Base-by-base conservation (phyloP, 1,140 invertebrate species). In the Zophobas atratus region DNA sequence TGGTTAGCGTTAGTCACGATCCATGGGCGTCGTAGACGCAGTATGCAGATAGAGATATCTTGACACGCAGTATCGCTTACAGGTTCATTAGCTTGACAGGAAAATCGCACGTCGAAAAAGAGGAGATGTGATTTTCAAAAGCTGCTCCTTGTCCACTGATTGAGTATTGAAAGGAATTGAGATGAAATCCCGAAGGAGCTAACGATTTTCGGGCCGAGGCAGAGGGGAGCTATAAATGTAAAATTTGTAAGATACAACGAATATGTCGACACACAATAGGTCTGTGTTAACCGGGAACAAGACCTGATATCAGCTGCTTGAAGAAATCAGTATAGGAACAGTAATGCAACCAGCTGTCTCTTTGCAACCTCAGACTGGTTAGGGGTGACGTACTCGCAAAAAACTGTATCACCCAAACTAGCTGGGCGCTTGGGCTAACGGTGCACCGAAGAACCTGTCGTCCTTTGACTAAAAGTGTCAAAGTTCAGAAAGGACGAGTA, bases 381-480 rank as follows among this genome's bases (percentile, higher is more conserved):
- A 73, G 71, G 71, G 70, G 71, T 67, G 71, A 73, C 39, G 71
- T 73, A 73, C 71, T 73, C 71, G 71, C 71, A 73, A 73, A 73
- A 73, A 73, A 73, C 33, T 73, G 63, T 70, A 70, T 43, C 63
- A 63, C 57, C 57, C 57, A 38, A 63, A 63, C 60, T 67, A 43
- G 60, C 55, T 41, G 6, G 53, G 33, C 48, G n/a, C 34, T 51
- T 53, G 35, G 48, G 71, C 35, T 73, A 73, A 73, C 71, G 71
- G 71, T 53, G 71, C 35, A 6, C 34, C 1, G 20, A 67, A 67
- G 60, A 34, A 67, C 60, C 60, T 67, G 60, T 39, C 60, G 49
- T 20, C 49, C 20, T 51, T 46, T 51, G 6, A 51, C n/a, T 51
- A 51, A 63, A 38, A 0, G 8, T 38, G 60, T 32, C 60, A 67